Evolutionary conservation across 2,888 invertebrate genomes (phyloP).

Genomic region (Chrysomela aeneicollis): DNA sequence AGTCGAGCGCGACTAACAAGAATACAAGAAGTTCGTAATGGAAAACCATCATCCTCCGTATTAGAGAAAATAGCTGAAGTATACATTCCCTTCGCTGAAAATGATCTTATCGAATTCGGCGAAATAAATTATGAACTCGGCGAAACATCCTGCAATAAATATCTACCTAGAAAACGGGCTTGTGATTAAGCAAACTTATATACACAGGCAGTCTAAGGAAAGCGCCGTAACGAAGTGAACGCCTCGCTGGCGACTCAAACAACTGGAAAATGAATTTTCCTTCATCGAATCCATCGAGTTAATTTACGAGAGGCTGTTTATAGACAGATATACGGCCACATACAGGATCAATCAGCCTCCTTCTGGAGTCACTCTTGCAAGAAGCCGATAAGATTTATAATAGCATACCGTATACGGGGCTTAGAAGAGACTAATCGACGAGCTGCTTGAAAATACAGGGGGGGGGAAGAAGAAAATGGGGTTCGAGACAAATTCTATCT

Average conservation of each 20-base stretch:
- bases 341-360: slow-evolving; percentile 59
- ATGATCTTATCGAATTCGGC: slow-evolving; percentile 33
- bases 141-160: slow-evolving; percentile 52
- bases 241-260: slow-evolving; percentile 62
- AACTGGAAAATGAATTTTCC: slow-evolving; percentile 64
- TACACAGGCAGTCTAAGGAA: slow-evolving; percentile 56
- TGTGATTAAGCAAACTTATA: slow-evolving; percentile 58
- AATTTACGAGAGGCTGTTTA: slow-evolving; percentile 63
- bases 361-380: slow-evolving; percentile 61
- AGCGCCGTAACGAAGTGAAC: slow-evolving; percentile 57
- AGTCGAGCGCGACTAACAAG: slow-evolving; percentile 29
- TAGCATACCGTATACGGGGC: slow-evolving; percentile 36
- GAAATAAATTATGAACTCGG: slow-evolving; percentile 36
- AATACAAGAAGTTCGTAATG: slow-evolving; percentile 34
- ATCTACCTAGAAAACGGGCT: slow-evolving; percentile 53
- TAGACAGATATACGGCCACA: slow-evolving; percentile 61
- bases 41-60: slow-evolving; percentile 36
- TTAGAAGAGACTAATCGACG: slow-evolving; percentile 27
- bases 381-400: slow-evolving; percentile 62
- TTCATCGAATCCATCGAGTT: slow-evolving; percentile 62
- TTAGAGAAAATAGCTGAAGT: slow-evolving; percentile 34
- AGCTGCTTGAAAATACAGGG: too few species aligned
- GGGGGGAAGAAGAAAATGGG: background rate
- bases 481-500: background rate
- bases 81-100: slow-evolving; percentile 28